Evolutionary conservation across 2,797 vertebrate species (phyloP), one percentile per base, ranked within the genome.

Genomic region (Vespertilio murinus): DNA sequence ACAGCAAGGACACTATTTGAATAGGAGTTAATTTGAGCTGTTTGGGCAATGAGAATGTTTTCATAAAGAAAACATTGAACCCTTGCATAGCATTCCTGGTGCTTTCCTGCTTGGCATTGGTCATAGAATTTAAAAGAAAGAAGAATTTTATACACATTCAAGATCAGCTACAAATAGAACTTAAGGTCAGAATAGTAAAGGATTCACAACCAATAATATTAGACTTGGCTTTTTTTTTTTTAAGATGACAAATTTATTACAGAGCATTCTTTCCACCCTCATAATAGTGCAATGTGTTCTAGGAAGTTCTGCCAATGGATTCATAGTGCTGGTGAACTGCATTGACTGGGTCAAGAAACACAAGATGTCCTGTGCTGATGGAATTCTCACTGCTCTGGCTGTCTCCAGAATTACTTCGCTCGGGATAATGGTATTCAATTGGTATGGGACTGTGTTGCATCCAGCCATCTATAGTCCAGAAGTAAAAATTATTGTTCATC

Each of bases 341-440:
- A 35, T 30, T 38, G 61, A 64, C 74, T 87, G 75, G 42, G 5
- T 52, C 22, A 89, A 89, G 90, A 67, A 47, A 83, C 47, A 8
- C 20, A 93, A 94, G 33, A 5, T 83, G 6, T 94, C 80, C 9
- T 45, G 1, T 2, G 28, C 25, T 70, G 64, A 96, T 92, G 16
- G 30, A 42, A 95, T 96, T 40, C 87, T 94, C 38, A 89, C 69
- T 40, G 89, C 56, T 30, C 23, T 96, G 73, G 88, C 30, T 1
- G 3, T 93, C 61, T 93, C 74, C 59, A 96, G 91, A 86, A 82
- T 90, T 25, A 1, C 4, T 80, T 33, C 90, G 0, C 35, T 75
- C 30, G 88, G 74, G n/a, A 0, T 18, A 49, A 10, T 70, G 11
- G 59, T 82, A 25, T 5, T 67, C 40, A 14, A 47, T 16, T 79